Evolutionary conservation across 2,797 vertebrate genomes (phyloP).

Genomic region (Galaxias olidus): DNA sequence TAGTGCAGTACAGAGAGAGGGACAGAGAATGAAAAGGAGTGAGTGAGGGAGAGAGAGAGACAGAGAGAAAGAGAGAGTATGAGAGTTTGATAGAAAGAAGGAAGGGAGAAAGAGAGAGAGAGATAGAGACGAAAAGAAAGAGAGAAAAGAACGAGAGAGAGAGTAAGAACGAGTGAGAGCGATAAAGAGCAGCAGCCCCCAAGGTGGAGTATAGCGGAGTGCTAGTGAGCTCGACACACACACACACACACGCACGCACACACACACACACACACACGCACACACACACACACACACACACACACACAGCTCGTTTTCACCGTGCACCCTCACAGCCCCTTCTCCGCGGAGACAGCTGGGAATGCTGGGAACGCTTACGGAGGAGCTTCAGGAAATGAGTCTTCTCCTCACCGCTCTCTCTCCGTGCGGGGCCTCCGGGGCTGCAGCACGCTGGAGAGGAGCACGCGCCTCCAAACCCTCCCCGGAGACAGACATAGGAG

Average conservation of each 20-base stretch:
- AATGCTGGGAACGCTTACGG: constrained; percentile 30
- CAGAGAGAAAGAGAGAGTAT: no score
- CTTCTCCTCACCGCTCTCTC: constrained; percentile 38
- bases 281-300: constrained; percentile 13
- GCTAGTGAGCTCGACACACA: constrained; percentile 38
- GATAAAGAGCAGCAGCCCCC: constrained; percentile 4
- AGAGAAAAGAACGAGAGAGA: no score
- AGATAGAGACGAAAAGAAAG: no score
- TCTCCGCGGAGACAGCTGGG: constrained; percentile 32
- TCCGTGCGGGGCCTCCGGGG: neutral
- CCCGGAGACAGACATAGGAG: constrained; percentile 35
- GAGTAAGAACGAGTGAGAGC: no score
- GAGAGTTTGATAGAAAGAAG: no score
- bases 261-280: no score
- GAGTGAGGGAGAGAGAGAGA: no score
- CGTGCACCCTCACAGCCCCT: neutral
- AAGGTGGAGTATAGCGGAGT: constrained; percentile 34
- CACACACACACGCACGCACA: no score
- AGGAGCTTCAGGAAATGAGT: constrained; percentile 39
- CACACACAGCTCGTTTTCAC: constrained; percentile 14
- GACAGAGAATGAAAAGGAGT: no score
- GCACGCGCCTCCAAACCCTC: constrained; percentile 41
- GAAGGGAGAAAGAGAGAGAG: no score
- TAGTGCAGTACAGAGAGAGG: no score
- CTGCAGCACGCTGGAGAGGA: constrained; percentile 23